Base-by-base conservation (phyloP, 2,888 invertebrate species). In the Syrphus vitripennis region DNA sequence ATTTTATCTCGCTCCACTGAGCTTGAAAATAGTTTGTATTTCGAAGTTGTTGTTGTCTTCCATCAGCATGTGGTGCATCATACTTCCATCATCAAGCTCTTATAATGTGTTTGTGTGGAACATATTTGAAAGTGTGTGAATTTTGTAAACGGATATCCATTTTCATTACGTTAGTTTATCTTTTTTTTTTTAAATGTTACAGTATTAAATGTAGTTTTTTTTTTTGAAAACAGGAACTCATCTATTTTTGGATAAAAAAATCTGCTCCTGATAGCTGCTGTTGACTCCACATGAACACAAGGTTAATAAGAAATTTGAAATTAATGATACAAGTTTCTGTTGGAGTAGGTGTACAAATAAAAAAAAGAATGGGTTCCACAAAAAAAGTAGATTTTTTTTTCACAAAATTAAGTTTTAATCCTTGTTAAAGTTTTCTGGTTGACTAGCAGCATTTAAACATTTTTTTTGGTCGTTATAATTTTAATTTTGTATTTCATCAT, bases 231-330 rank as follows among this genome's bases (percentile, higher is more conserved):
- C 21, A 21, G 12, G 34, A 59, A 21, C 37, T 59, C 37, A n/a
- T 53, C 14, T 80, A 24, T 74, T 74, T 67, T 19, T 37, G 19
- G 31, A 59, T 10, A 55, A 16, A 12, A 55, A 80, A 80, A 75
- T 24, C 48, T 21, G 21, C 83, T 74, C 74, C 69, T 75, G 79
- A 67, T 61, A 71, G 74, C 83, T 72, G 63, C 26, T 57, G 74
- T 19, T 50, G 59, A 34, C 65, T 82, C n/a, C 65, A 65, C 72
- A 59, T 74, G 50, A 57, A 57, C 65, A 61, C 55, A 63, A 67
- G 71, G 80, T 80, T 84, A 84, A 80, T 84, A 77, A 81, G 72
- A 76, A 81, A 86, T 72, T 76, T 77, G 84, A 81, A 77, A 86
- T 77, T 81, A 81, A 80, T 86, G 77, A 31, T 77, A 81, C 42